phyloP scores from a whole-genome alignment of 2,113 vertebrate species.

The Oreochromis spilurus region DNA sequence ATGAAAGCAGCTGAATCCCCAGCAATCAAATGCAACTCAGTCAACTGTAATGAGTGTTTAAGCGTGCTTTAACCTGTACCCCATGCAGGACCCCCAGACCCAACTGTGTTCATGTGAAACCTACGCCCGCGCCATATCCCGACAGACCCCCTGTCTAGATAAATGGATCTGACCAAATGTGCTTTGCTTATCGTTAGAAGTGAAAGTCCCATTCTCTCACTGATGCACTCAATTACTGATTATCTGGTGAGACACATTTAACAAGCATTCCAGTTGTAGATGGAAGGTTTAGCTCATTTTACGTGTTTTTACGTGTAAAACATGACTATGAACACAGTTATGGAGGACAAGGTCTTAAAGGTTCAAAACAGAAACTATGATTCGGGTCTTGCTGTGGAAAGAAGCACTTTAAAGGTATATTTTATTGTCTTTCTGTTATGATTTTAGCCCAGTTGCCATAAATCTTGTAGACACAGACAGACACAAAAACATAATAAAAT shows the following conservation, averaged over 20 bases:
- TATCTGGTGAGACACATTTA: slow-evolving; percentile 24
- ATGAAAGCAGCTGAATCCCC: background rate
- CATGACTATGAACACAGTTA: background rate
- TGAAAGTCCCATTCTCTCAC: background rate
- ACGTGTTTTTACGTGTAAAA: background rate
- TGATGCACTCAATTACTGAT: slow-evolving; percentile 9
- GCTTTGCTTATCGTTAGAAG: background rate
- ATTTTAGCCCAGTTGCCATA: background rate
- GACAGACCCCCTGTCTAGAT: background rate
- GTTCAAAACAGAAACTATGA: background rate
- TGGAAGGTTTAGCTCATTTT: background rate
- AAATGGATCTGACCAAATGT: background rate
- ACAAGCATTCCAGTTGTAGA: background rate
- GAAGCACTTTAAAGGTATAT: background rate
- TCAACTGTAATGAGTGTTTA: background rate
- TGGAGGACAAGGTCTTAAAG: background rate
- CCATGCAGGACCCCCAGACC: background rate
- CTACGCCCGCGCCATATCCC: background rate
- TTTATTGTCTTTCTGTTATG: background rate
- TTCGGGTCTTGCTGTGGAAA: background rate
- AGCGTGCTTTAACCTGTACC: background rate
- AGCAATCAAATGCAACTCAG: background rate
- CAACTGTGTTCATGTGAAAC: background rate
- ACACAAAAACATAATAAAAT: background rate
- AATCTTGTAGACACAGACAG: background rate